Base-by-base conservation (phyloP, 2,113 vertebrate genomes). In the Dermatemys mawii region DNA sequence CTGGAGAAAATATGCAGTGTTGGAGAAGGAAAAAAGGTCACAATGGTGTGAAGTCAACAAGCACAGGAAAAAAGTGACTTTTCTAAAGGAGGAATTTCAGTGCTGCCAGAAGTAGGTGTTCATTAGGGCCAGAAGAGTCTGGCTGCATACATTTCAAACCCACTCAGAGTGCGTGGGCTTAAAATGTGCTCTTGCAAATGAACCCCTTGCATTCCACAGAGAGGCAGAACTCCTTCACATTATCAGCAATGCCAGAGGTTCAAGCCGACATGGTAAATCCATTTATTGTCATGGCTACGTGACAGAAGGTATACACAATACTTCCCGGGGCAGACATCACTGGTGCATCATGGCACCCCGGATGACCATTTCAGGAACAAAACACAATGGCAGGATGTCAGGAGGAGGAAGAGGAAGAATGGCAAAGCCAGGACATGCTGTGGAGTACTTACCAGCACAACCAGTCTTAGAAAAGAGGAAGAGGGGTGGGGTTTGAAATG, bases 141-240 rank as follows among this genome's bases (percentile, higher is more conserved):
- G 0, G n/a, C 75, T 95, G 78, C 87, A 48, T 8, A 9, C 83
- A n/a, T 93, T 95, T 88, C 85, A 94, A 92, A 96, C 87, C 89
- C 94, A 88, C 89, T 90, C 93, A 94, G 46, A 84, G n/a, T 35
- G 63, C 78, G 78, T 35, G 73, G 94, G 90, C 46, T 95, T 89
- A 89, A 93, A 95, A 86, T 3, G 16, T 84, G 55, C 63, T 89
- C 51, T 41, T 49, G 81, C 73, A 89, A 95, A 87, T 1, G 1
- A 94, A 67, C 49, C 76, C 35, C 24, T 32, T 88, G n/a, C 89
- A 92, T 96, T 94, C 90, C 93, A 67, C 49, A 51, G 57, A 41
- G 83, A 8, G 86, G 81, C 67, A 88, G 46, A 75, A 54, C 83
- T 84, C 82, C 93, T 48, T 49, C 85, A 83, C 7, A 0, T 88